phyloP scores from a whole-genome alignment of 2,113 vertebrate species.

The Callionymus lyra region DNA sequence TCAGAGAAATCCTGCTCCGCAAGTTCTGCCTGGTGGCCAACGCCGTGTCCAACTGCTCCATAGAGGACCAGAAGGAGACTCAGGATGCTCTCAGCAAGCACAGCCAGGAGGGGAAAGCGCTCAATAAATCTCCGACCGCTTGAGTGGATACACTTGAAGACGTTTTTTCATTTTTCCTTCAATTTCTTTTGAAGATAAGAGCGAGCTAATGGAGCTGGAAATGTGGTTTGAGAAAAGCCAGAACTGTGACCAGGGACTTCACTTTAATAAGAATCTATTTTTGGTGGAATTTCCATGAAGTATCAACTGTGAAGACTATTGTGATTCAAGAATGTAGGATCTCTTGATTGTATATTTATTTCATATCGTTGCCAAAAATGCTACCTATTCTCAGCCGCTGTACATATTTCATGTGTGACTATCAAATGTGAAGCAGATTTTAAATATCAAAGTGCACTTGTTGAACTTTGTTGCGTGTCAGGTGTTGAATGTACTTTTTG shows the following conservation, averaged over 20 bases:
- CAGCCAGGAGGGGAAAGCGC: slow-evolving; percentile 49
- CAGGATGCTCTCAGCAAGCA: slow-evolving; percentile 62
- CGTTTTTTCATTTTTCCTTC: not conserved
- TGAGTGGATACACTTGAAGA: slow-evolving; percentile 3
- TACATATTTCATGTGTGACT: slow-evolving; percentile 2
- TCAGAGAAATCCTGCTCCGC: slow-evolving; percentile 84
- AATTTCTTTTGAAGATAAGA: not conserved
- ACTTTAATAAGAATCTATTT: too few species aligned
- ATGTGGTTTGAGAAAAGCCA: not conserved
- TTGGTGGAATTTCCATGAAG: too few species aligned
- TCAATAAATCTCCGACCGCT: slow-evolving; percentile 38
- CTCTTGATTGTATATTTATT: slow-evolving; percentile 38
- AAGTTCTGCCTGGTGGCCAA: slow-evolving; percentile 83
- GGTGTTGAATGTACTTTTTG: too few species aligned
- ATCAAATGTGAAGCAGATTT: slow-evolving; percentile 28
- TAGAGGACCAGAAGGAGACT: slow-evolving; percentile 62
- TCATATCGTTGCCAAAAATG: slow-evolving; percentile 1
- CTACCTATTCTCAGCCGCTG: slow-evolving; percentile 8
- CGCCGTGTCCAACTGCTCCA: slow-evolving; percentile 79
- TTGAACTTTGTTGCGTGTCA: too few species aligned
- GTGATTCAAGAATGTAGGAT: too few species aligned
- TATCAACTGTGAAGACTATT: too few species aligned
- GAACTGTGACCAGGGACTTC: too few species aligned
- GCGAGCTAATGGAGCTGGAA: not conserved
- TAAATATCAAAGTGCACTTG: slow-evolving; percentile 8